Percentiles rank a stretch among this genome's conserved stretches.
Conservation (phyloP, 2,888 invertebrate genomes). For the Pseudococcus jackbeardsleyi region DNA sequence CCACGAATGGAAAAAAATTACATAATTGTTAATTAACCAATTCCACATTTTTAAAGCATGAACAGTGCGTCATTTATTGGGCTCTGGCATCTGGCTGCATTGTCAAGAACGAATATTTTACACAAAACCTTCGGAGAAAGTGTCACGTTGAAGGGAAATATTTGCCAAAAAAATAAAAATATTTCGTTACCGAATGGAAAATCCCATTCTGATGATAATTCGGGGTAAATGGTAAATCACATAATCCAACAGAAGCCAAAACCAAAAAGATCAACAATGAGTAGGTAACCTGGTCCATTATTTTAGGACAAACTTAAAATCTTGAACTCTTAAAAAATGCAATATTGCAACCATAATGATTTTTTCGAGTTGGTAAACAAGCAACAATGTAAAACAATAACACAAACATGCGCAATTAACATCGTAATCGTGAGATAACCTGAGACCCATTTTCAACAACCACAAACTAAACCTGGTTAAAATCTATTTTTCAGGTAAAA, state of each 20-base stretch:
- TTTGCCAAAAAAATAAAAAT: conserved; percentile 2
- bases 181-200: background rate
- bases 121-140: conserved; percentile 2
- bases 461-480: too few species aligned
- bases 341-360: too few species aligned
- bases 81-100: background rate
- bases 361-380: background rate
- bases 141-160: background rate
- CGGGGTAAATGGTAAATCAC: background rate
- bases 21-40: conserved; percentile 33
- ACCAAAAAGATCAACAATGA: background rate
- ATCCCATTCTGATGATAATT: background rate
- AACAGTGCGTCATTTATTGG: background rate
- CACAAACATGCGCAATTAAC: background rate
- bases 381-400: background rate
- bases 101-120: background rate
- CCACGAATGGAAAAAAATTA: conserved; percentile 15
- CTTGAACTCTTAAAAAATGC: too few species aligned
- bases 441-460: background rate
- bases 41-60: conserved; percentile 18
- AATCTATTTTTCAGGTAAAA: too few species aligned
- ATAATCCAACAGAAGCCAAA: background rate
- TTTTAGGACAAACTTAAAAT: too few species aligned
- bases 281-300: too few species aligned
- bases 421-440: background rate